These are phyloP conservation scores for Tortricodes alternella DNA, from an alignment of 2,888 invertebrate species.

Conservation along the genomic window DNA sequence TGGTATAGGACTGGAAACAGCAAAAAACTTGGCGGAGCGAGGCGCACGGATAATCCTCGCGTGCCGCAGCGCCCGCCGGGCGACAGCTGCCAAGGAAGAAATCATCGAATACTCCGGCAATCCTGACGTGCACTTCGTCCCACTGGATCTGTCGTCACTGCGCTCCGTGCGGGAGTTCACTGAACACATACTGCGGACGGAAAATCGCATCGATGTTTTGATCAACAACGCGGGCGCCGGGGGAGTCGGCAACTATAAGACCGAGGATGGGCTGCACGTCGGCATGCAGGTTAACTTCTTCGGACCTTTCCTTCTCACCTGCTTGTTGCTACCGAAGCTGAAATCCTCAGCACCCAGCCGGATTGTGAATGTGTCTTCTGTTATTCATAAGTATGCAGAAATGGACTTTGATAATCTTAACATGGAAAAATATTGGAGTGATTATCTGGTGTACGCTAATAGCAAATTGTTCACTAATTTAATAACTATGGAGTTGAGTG, in stretches of 20 bases:
- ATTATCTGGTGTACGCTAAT: constrained; percentile 73
- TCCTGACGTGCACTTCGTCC: constrained; percentile 57
- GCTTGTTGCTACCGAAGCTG: constrained; percentile 61
- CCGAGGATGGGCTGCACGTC: constrained; percentile 80
- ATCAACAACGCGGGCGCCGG: constrained; percentile 70
- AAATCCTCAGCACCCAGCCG: constrained; percentile 70
- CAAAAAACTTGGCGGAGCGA: constrained; percentile 75
- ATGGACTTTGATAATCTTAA: constrained; percentile 37
- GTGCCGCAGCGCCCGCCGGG: constrained; percentile 71
- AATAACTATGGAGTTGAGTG: constrained; percentile 82
- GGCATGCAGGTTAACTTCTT: constrained; percentile 84
- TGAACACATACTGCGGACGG: constrained; percentile 72
- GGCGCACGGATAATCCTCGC: constrained; percentile 79
- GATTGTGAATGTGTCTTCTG: constrained; percentile 79
- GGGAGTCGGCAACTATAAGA: constrained; percentile 48
- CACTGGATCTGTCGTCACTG: constrained; percentile 73
- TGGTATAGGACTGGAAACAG: constrained; percentile 81
- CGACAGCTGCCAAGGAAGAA: constrained; percentile 59
- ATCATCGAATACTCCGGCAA: constrained; percentile 69
- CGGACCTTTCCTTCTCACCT: constrained; percentile 84
- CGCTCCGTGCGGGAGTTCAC: constrained; percentile 82
- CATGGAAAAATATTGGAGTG: constrained; percentile 73
- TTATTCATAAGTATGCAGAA: constrained; percentile 56
- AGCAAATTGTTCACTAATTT: constrained; percentile 85
- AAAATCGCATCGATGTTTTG: constrained; percentile 61